Evolutionary conservation across 1,140 invertebrate genomes (phyloP), one percentile per base, ranked within the genome.

Genomic region (Pachypeltis micranthus): DNA sequence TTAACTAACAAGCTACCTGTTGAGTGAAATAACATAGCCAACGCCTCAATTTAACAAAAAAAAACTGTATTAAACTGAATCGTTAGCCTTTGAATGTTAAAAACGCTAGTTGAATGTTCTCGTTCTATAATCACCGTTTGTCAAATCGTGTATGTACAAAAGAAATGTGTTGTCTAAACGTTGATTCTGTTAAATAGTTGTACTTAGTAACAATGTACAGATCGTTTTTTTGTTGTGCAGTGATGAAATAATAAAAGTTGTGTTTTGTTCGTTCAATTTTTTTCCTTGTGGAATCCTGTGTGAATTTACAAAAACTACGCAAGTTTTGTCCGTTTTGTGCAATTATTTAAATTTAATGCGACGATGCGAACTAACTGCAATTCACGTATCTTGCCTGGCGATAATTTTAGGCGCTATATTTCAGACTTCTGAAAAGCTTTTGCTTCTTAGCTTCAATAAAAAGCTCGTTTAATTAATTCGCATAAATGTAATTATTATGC

Each of bases 1-100:
- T 16, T 51, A 51, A 51, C 47, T 51, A 51, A 51, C 47, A 21
- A 39, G n/a, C 47, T 51, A 51, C 47, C 19, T 21, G n/a, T n/a
- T 10, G 47, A 51, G 47, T 51, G 47, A 51, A 51, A 51, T 51
- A 51, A 51, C 47, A 51, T 51, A 51, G 47, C 4, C 31, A 51
- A 21, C 23, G 10, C 47, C 47, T 16, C 4, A 39, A 39, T 39
- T 39, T 51, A 51, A 51, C 47, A 51, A 51, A 51, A 16, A 39
- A 7, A 16, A 10, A 16, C 16, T n/a, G n/a, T 51, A 51, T 51
- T 16, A 51, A 51, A 51, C 4, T 21, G 21, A 51, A 51, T 51
- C 23, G 19, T 51, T 51, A n/a, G n/a, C n/a, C n/a, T n/a, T n/a
- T n/a, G n/a, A n/a, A n/a, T n/a, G n/a, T n/a, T n/a, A n/a, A n/a